These are phyloP conservation scores for Scaptomyza parva DNA, from an alignment of 2,888 invertebrate genomes.

Conservation along the genomic window DNA sequence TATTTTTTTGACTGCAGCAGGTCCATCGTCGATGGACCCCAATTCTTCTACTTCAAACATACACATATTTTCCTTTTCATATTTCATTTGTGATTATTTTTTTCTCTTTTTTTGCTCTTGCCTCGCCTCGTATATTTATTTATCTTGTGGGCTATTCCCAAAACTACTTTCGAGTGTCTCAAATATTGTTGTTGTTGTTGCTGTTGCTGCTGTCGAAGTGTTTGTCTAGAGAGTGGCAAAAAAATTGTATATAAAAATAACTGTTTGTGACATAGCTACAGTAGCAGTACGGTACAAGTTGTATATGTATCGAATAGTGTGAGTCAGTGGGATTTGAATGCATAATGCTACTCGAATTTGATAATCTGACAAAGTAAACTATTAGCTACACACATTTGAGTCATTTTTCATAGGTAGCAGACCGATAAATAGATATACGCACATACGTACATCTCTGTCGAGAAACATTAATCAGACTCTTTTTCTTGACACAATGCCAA, in stretches of 20 bases:
- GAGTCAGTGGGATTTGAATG: slow-evolving; percentile 6
- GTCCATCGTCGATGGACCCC: slow-evolving; percentile 69
- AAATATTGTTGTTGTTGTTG: slow-evolving; percentile 21
- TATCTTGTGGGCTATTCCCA: slow-evolving; percentile 53
- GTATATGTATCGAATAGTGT: no score
- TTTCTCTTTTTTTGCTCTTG: slow-evolving; percentile 4
- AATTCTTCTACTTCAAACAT: slow-evolving; percentile 46
- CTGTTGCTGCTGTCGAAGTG: slow-evolving; percentile 33
- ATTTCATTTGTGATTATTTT: slow-evolving; percentile 56
- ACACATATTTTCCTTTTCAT: slow-evolving; percentile 64
- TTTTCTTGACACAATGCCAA: slow-evolving; percentile 50
- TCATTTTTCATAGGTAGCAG: slow-evolving; percentile 24
- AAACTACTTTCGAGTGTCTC: slow-evolving; percentile 56
- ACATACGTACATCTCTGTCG: background rate
- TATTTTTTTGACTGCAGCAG: slow-evolving; percentile 29
- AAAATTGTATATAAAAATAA: slow-evolving; percentile 39
- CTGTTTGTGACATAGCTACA: slow-evolving; percentile 38
- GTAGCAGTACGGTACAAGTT: slow-evolving; percentile 40
- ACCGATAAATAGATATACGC: slow-evolving; percentile 13
- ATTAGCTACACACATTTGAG: slow-evolving; percentile 27
- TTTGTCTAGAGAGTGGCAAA: slow-evolving; percentile 63
- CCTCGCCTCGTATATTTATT: slow-evolving; percentile 21
- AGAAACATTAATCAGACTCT: slow-evolving; percentile 22
- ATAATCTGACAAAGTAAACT: background rate
- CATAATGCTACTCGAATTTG: slow-evolving; percentile 1